Percentiles rank a stretch among this genome's conserved stretches.
Evolutionary conservation across 2,888 invertebrate species (phyloP).

Genomic region (Ochlodes sylvanus): DNA sequence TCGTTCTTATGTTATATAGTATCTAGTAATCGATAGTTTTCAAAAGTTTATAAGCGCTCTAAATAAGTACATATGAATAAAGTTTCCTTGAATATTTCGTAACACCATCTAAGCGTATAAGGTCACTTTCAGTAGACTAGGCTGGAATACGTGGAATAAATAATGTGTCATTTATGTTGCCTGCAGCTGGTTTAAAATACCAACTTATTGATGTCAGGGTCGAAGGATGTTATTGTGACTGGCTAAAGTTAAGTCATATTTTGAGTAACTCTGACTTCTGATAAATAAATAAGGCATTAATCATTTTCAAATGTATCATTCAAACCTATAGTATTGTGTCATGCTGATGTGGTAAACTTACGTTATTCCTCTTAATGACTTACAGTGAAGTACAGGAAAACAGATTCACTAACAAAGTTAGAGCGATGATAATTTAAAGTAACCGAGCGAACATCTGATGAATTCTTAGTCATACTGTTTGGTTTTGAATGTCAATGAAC

Average conservation of each 20-base stretch:
- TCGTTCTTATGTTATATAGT: no score
- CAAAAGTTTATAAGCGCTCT: no score
- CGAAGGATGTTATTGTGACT: conserved; percentile 33
- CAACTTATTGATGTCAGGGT: conserved; percentile 49
- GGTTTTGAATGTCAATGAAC: conserved; percentile 1
- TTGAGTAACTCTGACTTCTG: conserved; percentile 29
- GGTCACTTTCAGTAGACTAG: conserved; percentile 46
- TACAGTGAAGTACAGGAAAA: background rate
- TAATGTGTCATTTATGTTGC: conserved; percentile 49
- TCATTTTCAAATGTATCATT: conserved; percentile 21
- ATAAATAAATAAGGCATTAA: conserved; percentile 22
- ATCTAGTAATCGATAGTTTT: no score
- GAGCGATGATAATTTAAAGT: no score
- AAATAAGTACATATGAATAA: conserved; percentile 1
- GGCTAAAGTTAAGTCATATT: conserved; percentile 37
- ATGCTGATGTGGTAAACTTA: conserved; percentile 16
- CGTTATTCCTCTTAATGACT: conserved; percentile 5
- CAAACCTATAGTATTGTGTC: conserved; percentile 15
- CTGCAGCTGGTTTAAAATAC: conserved; percentile 29
- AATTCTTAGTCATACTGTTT: conserved; percentile 2
- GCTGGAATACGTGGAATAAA: conserved; percentile 49
- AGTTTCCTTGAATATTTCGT: conserved; percentile 43
- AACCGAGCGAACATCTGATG: background rate
- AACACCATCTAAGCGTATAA: conserved; percentile 43
- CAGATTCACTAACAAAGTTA: background rate